Evolutionary conservation across 2,888 invertebrate genomes (phyloP).

Genomic region (Diploptera punctata): DNA sequence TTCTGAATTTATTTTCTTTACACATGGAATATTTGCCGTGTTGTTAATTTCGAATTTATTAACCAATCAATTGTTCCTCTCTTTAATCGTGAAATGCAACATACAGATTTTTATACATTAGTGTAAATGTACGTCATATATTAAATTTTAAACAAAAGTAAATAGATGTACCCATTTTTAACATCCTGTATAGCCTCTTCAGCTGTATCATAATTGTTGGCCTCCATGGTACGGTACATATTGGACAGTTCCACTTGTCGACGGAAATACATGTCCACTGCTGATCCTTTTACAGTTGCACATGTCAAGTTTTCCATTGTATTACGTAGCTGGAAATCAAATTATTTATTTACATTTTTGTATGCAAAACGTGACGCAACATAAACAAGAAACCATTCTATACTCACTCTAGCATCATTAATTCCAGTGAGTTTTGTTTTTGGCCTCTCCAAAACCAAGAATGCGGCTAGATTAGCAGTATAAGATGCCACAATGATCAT

Average conservation of each 20-base stretch:
- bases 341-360: too few relatives aligned
- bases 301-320: conserved; percentile 99
- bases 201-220: conserved; percentile 95
- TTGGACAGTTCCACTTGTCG: conserved; percentile 98
- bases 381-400: too few relatives aligned
- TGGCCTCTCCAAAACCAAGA: conserved; percentile 97
- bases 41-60: too few relatives aligned
- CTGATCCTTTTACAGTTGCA: conserved; percentile 97
- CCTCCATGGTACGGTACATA: conserved; percentile 99
- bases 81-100: too few relatives aligned
- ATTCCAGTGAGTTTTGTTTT: conserved; percentile 98
- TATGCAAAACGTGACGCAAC: too few relatives aligned
- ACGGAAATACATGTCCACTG: conserved; percentile 98
- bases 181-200: conserved; percentile 96
- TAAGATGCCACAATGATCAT: conserved; percentile 99
- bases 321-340: conserved; percentile 78
- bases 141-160: too few relatives aligned
- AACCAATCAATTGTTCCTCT: too few relatives aligned
- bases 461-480: conserved; percentile 99
- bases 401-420: conserved; percentile 92
- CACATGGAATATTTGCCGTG: too few relatives aligned
- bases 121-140: too few relatives aligned
- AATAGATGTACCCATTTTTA: conserved; percentile 89
- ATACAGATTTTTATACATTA: too few relatives aligned
- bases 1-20: too few relatives aligned